Conservation (phyloP, 92 coral and sea anemone genomes). For the Phenganax marumi region DNA sequence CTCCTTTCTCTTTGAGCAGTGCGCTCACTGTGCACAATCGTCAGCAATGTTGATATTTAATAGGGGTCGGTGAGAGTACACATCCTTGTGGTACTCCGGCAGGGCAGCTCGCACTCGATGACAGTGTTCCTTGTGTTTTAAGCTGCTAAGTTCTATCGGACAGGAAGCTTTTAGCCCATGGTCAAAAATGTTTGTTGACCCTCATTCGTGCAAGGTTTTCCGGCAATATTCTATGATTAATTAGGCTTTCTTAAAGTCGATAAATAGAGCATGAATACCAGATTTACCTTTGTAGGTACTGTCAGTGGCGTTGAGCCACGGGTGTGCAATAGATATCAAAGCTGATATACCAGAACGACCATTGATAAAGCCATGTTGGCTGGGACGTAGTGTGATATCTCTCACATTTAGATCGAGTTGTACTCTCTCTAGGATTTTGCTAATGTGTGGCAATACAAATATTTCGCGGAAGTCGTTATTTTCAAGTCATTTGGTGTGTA, state of each 20-base stretch:
- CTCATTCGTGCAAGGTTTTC: slow-evolving; percentile 10
- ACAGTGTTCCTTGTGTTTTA: slow-evolving; percentile 18
- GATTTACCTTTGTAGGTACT: background rate
- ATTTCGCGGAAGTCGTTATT: slow-evolving; percentile 30
- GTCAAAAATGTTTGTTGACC: background rate
- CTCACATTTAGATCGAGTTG: slow-evolving; percentile 18
- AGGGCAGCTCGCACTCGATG: slow-evolving; percentile 26
- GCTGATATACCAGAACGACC: slow-evolving; percentile 47
- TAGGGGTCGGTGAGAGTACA: slow-evolving; percentile 33
- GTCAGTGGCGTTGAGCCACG: slow-evolving; percentile 22
- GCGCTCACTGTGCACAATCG: no score
- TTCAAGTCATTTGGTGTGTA: slow-evolving; percentile 18
- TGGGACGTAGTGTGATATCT: slow-evolving; percentile 10
- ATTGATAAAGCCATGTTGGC: slow-evolving; percentile 36
- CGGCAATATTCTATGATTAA: background rate
- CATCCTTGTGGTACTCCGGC: slow-evolving; percentile 41
- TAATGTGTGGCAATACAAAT: slow-evolving; percentile 9
- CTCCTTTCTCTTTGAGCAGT: no score
- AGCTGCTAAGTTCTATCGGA: slow-evolving; percentile 38
- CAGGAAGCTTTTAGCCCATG: slow-evolving; percentile 34
- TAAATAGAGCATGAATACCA: no score
- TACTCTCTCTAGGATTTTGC: slow-evolving; percentile 33
- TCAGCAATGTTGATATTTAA: slow-evolving; percentile 40
- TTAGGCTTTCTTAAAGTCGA: no score
- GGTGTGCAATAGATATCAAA: slow-evolving; percentile 22